Evolutionary conservation across 1,140 invertebrate genomes (phyloP).

Genomic region (Dermatophagoides farinae): DNA sequence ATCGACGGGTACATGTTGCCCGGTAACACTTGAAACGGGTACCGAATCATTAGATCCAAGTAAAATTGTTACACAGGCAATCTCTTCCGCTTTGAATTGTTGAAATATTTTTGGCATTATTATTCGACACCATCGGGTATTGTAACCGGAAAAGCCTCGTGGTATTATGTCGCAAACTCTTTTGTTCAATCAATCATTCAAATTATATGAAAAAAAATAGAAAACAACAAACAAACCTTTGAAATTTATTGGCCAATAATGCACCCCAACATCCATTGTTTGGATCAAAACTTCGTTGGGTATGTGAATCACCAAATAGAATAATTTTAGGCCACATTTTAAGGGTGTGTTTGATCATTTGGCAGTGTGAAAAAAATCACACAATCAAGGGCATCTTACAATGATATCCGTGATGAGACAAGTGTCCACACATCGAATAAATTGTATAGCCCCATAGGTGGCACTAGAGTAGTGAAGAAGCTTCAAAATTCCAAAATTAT

Average conservation of each 20-base stretch:
- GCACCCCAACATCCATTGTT: constrained; percentile 15
- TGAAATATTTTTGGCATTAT: constrained; percentile 24
- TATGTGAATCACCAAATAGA: constrained; percentile 19
- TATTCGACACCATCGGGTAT: constrained; percentile 23
- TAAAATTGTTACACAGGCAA: constrained; percentile 24
- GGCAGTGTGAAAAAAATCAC: too few relatives aligned
- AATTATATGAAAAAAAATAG: constrained; percentile 2
- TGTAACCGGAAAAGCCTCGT: constrained; percentile 29
- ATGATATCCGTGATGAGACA: too few relatives aligned
- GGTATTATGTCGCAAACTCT: constrained; percentile 29
- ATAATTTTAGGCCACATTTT: constrained; percentile 15
- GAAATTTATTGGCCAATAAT: constrained; percentile 15
- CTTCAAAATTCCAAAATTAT: too few relatives aligned
- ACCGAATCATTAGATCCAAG: constrained; percentile 29
- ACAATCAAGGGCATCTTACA: too few relatives aligned
- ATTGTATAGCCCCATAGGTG: too few relatives aligned
- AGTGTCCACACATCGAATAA: too few relatives aligned
- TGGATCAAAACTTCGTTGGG: constrained; percentile 14
- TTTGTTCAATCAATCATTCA: background rate
- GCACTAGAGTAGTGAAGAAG: too few relatives aligned
- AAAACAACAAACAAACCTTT: constrained; percentile 11
- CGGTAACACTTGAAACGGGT: constrained; percentile 17
- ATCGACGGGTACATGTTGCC: constrained; percentile 26
- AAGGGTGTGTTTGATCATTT: background rate
- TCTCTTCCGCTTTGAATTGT: constrained; percentile 20